Evolutionary conservation across 2,797 vertebrate genomes (phyloP).

Genomic region (Argyrosomus regius): DNA sequence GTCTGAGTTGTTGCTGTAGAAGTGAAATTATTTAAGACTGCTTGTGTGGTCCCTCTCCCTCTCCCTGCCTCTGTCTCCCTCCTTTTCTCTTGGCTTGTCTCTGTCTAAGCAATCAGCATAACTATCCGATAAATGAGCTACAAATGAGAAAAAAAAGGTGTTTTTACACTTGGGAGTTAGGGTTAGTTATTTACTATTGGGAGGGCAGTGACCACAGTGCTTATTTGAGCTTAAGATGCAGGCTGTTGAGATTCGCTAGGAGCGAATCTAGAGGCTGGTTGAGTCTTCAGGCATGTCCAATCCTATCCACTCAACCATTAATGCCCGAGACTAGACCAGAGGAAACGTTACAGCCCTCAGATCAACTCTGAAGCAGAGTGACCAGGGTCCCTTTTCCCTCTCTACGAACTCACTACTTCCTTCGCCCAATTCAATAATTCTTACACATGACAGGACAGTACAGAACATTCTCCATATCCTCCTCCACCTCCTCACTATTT

Average conservation of each 20-base stretch:
- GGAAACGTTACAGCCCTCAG: constrained; percentile 80
- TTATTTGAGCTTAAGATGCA: constrained; percentile 78
- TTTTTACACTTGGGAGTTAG: constrained; percentile 67
- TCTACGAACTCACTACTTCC: constrained; percentile 36
- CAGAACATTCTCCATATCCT: constrained; percentile 32
- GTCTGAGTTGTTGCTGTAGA: constrained; percentile 43
- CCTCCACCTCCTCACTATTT: constrained; percentile 35
- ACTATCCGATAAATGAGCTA: constrained; percentile 68
- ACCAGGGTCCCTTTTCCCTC: constrained; percentile 66
- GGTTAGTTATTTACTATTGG: constrained; percentile 53
- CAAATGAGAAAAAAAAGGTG: constrained; percentile 54
- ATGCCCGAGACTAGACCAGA: constrained; percentile 77
- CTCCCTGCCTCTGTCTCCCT: not conserved
- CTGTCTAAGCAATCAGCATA: constrained; percentile 49
- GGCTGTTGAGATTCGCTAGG: constrained; percentile 69
- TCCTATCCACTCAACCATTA: constrained; percentile 86
- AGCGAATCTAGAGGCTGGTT: constrained; percentile 77
- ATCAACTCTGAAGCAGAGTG: constrained; percentile 61
- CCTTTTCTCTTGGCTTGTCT: constrained; percentile 16
- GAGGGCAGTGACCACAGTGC: constrained; percentile 71
- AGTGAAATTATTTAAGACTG: constrained; percentile 41
- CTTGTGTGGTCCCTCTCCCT: constrained; percentile 33
- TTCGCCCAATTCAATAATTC: constrained; percentile 48
- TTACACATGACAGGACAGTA: constrained; percentile 63
- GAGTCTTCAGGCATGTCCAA: constrained; percentile 81